phyloP scores from a whole-genome alignment of 1,140 invertebrate genomes.

The Drosophila obscura region DNA sequence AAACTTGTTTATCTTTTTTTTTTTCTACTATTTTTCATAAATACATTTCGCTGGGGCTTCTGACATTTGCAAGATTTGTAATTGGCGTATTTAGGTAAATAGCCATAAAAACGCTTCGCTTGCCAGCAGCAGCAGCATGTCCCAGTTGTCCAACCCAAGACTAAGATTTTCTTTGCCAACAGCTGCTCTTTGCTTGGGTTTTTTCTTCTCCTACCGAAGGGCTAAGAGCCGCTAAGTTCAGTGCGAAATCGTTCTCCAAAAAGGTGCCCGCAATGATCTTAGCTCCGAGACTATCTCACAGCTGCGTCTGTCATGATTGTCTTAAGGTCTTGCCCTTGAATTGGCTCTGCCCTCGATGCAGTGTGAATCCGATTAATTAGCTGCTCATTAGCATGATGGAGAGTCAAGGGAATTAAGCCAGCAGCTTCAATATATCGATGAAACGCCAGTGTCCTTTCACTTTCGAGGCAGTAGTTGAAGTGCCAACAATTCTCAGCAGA shows the following conservation, averaged over 20 bases:
- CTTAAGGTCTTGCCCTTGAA: conserved; percentile 23
- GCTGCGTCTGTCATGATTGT: conserved; percentile 20
- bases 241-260: neutral
- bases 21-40: conserved; percentile 41
- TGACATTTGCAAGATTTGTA: conserved; percentile 67
- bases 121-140: conserved; percentile 9
- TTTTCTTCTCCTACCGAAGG: neutral
- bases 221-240: neutral
- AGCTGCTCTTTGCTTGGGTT: neutral
- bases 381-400: conserved; percentile 65
- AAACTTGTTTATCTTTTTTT: conserved; percentile 62
- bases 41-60: conserved; percentile 52
- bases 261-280: too few species aligned
- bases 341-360: conserved; percentile 28
- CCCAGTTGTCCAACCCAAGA: conserved; percentile 11
- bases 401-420: conserved; percentile 21
- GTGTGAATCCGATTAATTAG: conserved; percentile 66
- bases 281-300: conserved; percentile 2
- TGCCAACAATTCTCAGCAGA: neutral
- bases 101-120: conserved; percentile 43
- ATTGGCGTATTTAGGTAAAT: conserved; percentile 78
- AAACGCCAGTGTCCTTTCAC: conserved; percentile 58
- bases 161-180: conserved; percentile 10
- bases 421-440: neutral
- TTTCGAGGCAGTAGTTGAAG: conserved; percentile 37